phyloP scores from a whole-genome alignment of 2,797 vertebrate genomes.

The Antennarius maculatus region DNA sequence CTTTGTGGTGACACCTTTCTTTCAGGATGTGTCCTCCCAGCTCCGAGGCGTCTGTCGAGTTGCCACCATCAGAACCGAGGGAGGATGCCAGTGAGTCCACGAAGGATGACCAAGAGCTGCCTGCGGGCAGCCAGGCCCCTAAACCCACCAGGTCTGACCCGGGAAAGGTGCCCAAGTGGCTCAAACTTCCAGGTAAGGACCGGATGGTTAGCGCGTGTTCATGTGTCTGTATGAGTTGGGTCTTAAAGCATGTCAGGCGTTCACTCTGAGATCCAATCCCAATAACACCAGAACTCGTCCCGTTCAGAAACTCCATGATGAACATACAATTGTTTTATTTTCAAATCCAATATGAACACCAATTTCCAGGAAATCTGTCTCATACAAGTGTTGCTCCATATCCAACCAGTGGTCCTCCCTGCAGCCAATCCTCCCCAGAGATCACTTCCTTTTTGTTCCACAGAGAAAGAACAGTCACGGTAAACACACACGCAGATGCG shows the following conservation, averaged over 20 bases:
- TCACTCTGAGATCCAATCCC: no score
- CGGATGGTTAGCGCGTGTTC: neutral
- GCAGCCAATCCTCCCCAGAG: conserved; percentile 2
- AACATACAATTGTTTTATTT: no score
- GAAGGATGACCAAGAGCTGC: conserved; percentile 18
- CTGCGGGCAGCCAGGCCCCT: conserved; percentile 23
- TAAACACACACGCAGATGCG: conserved; percentile 8
- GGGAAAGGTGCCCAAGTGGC: conserved; percentile 93
- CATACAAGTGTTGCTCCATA: neutral
- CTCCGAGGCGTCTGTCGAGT: conserved; percentile 50
- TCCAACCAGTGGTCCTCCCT: neutral
- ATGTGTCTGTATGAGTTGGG: no score
- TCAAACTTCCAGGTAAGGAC: conserved; percentile 91
- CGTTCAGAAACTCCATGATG: no score
- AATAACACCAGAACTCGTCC: neutral
- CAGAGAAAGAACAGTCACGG: conserved; percentile 24
- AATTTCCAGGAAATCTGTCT: no score
- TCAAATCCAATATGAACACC: no score
- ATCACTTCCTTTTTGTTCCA: conserved; percentile 14
- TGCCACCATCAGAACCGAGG: conserved; percentile 34
- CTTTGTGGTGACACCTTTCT: neutral
- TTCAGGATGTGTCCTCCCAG: conserved; percentile 34
- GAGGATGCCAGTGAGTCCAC: conserved; percentile 30
- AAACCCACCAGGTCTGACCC: conserved; percentile 71
- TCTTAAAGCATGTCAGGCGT: no score